A percentile compares a stretch with the other conserved stretches of the same genome.
Evolutionary conservation across 2,113 vertebrate genomes (phyloP).

Genomic region (Nibea coibor): DNA sequence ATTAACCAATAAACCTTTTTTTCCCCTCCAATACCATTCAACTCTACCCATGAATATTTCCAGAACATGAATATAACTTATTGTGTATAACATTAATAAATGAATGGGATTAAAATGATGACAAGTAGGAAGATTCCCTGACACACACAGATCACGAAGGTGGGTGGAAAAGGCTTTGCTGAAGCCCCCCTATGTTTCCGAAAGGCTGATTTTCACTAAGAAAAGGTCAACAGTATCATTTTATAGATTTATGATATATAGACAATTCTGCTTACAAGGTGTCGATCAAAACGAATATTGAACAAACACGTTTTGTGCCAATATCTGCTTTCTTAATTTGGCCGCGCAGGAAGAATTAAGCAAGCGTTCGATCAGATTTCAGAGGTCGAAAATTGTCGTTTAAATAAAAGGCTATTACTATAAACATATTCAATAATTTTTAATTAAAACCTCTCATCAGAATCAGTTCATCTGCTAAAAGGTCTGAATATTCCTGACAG

Average conservation of each 20-base stretch:
- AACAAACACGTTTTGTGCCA: not conserved
- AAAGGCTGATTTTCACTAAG: not conserved
- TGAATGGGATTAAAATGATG: not conserved
- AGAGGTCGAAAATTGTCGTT: too few relatives aligned
- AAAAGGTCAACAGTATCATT: conserved; percentile 17
- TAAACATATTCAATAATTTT: too few relatives aligned
- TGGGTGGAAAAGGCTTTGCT: not conserved
- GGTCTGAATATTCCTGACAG: not conserved
- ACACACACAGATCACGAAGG: not conserved
- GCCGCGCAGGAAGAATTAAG: not conserved
- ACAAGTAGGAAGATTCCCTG: conserved; percentile 10
- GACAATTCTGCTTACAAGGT: not conserved
- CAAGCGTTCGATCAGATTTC: not conserved
- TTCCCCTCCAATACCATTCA: not conserved
- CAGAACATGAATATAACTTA: not conserved
- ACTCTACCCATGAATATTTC: not conserved
- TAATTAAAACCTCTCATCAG: not conserved
- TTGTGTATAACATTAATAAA: not conserved
- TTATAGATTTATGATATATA: not conserved
- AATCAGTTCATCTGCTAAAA: not conserved
- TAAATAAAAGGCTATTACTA: accelerated
- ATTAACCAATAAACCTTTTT: too few relatives aligned
- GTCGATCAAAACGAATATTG: not conserved
- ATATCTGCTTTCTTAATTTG: not conserved
- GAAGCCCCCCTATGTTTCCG: conserved; percentile 5